These are phyloP conservation scores for Cololabis saira DNA, from an alignment of 2,113 vertebrate genomes.

Conservation along the genomic window DNA sequence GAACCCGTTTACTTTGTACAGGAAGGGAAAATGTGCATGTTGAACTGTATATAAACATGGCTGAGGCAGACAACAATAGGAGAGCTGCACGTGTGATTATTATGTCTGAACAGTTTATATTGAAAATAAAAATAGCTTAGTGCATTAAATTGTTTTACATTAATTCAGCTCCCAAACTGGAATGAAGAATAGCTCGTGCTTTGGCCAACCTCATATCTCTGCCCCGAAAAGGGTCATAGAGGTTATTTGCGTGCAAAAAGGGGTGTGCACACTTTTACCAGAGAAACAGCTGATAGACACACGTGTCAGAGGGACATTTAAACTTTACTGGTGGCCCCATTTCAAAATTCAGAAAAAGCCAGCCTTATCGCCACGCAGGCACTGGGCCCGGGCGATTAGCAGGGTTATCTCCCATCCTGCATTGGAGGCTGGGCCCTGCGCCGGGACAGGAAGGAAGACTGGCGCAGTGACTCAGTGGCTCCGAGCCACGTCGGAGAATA, in stretches of 20 bases:
- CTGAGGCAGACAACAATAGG: constrained; percentile 14
- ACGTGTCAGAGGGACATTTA: constrained; percentile 71
- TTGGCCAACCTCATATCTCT: not conserved
- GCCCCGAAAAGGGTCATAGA: not conserved
- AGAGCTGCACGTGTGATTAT: constrained; percentile 5
- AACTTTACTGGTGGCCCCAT: constrained; percentile 53
- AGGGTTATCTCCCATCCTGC: constrained; percentile 81
- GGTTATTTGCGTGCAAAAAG: constrained; percentile 17
- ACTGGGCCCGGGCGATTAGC: constrained; percentile 62
- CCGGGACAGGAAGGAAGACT: constrained; percentile 79
- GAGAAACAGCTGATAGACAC: constrained; percentile 46
- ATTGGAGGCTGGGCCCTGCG: constrained; percentile 61
- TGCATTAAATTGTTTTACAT: no score
- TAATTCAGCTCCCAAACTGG: no score
- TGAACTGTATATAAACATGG: constrained; percentile 13
- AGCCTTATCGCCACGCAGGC: constrained; percentile 71
- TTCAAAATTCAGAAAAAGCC: constrained; percentile 23
- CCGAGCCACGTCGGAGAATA: constrained; percentile 48
- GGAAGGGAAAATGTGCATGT: constrained; percentile 48
- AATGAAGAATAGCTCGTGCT: no score
- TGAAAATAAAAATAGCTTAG: no score
- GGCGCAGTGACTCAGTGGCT: constrained; percentile 61
- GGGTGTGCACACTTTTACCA: constrained; percentile 13
- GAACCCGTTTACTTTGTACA: constrained; percentile 13
- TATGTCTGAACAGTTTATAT: not conserved